phyloP scores from a whole-genome alignment of 2,888 invertebrate species.

The Agrilus mali region DNA sequence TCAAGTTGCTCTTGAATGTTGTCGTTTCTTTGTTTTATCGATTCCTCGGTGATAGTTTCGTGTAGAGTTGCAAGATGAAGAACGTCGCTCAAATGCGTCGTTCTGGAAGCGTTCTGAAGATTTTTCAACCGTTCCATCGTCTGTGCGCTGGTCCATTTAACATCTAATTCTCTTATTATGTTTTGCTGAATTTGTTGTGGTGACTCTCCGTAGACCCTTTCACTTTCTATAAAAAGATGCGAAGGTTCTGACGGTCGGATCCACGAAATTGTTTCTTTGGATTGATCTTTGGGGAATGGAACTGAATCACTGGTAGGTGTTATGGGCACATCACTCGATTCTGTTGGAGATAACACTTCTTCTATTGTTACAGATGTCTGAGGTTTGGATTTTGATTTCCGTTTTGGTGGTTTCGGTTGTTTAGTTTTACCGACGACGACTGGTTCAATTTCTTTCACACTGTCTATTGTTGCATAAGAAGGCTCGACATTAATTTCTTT shows the following conservation, averaged over 20 bases:
- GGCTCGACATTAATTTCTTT: neutral
- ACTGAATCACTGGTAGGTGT: conserved; percentile 34
- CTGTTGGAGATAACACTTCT: conserved; percentile 37
- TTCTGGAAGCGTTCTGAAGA: conserved; percentile 39
- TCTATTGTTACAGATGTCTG: conserved; percentile 40
- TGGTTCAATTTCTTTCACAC: too few relatives aligned
- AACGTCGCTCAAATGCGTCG: conserved; percentile 46
- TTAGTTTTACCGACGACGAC: neutral
- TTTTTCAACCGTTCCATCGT: conserved; percentile 43
- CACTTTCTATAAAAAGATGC: conserved; percentile 23
- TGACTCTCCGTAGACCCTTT: conserved; percentile 9
- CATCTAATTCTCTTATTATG: conserved; percentile 27
- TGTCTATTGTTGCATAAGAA: neutral
- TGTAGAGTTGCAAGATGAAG: conserved; percentile 48
- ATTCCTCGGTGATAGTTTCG: conserved; percentile 41
- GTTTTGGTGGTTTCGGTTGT: conserved; percentile 13
- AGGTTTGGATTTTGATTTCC: conserved; percentile 29
- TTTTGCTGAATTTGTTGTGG: neutral
- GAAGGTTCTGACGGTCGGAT: conserved; percentile 14
- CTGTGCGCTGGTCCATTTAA: conserved; percentile 41
- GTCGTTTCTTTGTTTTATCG: conserved; percentile 40
- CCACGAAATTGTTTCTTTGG: conserved; percentile 14
- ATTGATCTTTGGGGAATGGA: conserved; percentile 25
- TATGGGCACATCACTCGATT: conserved; percentile 35
- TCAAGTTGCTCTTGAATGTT: conserved; percentile 49